phyloP scores from a whole-genome alignment of 2,113 vertebrate species.

The Tragelaphus strepsiceros region DNA sequence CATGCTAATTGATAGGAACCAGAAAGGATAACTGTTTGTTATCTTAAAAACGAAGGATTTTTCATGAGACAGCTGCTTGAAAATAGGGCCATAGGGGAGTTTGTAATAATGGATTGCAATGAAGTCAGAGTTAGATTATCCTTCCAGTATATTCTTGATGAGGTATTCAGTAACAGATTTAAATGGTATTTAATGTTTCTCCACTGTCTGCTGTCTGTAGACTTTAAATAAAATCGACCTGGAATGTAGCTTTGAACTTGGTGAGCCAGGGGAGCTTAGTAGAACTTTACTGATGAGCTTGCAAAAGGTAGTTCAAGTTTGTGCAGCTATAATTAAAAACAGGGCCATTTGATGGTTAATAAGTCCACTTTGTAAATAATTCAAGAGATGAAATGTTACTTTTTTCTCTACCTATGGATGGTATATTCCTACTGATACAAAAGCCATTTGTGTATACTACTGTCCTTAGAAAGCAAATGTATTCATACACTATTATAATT shows the following conservation, averaged over 20 bases:
- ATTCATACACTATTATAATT: neutral
- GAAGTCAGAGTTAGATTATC: slow-evolving; percentile 64
- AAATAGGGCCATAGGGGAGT: slow-evolving; percentile 66
- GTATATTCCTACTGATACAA: neutral
- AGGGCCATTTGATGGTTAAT: slow-evolving; percentile 48
- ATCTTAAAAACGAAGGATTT: slow-evolving; percentile 50
- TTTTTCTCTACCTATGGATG: slow-evolving; percentile 8
- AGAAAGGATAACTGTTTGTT: neutral
- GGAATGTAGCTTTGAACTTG: slow-evolving; percentile 74
- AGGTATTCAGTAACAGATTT: slow-evolving; percentile 76
- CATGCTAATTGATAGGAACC: slow-evolving; percentile 20
- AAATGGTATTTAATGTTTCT: slow-evolving; percentile 78
- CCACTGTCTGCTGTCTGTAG: slow-evolving; percentile 71
- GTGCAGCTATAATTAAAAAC: slow-evolving; percentile 72
- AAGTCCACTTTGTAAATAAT: slow-evolving; percentile 74
- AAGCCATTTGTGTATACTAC: slow-evolving; percentile 48
- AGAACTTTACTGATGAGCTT: slow-evolving; percentile 72
- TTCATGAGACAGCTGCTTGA: slow-evolving; percentile 17
- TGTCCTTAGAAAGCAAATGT: slow-evolving; percentile 50
- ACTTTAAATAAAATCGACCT: slow-evolving; percentile 79
- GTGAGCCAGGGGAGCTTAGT: slow-evolving; percentile 54
- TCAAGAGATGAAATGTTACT: slow-evolving; percentile 65
- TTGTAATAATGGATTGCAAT: slow-evolving; percentile 69
- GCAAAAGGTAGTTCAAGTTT: slow-evolving; percentile 68
- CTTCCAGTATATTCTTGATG: slow-evolving; percentile 73